Evolutionary conservation across 2,888 invertebrate species (phyloP).

Genomic region (Euplexia lucipara): DNA sequence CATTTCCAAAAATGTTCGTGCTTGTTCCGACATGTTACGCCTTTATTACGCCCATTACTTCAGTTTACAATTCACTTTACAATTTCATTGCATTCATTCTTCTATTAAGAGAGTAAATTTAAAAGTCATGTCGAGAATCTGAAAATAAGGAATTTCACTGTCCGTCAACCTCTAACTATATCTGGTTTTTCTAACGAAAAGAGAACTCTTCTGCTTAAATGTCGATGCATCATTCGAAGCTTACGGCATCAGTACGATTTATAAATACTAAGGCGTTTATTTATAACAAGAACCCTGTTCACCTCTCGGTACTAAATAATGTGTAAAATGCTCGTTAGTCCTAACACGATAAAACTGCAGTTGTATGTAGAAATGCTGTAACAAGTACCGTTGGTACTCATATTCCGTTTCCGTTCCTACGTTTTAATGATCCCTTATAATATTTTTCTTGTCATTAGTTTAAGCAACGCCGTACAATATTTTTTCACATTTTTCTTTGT

Average conservation of each 20-base stretch:
- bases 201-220: neutral
- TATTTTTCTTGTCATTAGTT: conserved; percentile 63
- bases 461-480: conserved; percentile 50
- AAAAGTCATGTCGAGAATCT: conserved; percentile 38
- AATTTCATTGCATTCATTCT: conserved; percentile 45
- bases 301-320: conserved; percentile 42
- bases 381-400: conserved; percentile 34
- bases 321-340: conserved; percentile 35
- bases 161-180: neutral
- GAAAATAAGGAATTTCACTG: conserved; percentile 17
- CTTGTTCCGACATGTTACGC: conserved; percentile 32
- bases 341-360: conserved; percentile 39
- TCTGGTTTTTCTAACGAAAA: neutral
- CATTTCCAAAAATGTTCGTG: conserved; percentile 5
- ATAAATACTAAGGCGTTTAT: conserved; percentile 17
- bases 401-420: conserved; percentile 48
- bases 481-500: conserved; percentile 49
- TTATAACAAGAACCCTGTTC: neutral
- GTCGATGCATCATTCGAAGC: neutral
- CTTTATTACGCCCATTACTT: conserved; percentile 42
- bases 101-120: conserved; percentile 38
- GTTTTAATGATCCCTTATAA: conserved; percentile 62
- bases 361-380: conserved; percentile 42
- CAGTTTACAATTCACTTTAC: conserved; percentile 51
- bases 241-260: conserved; percentile 8